phyloP scores from a whole-genome alignment of 2,888 invertebrate species.

The Notodonta ziczac region DNA sequence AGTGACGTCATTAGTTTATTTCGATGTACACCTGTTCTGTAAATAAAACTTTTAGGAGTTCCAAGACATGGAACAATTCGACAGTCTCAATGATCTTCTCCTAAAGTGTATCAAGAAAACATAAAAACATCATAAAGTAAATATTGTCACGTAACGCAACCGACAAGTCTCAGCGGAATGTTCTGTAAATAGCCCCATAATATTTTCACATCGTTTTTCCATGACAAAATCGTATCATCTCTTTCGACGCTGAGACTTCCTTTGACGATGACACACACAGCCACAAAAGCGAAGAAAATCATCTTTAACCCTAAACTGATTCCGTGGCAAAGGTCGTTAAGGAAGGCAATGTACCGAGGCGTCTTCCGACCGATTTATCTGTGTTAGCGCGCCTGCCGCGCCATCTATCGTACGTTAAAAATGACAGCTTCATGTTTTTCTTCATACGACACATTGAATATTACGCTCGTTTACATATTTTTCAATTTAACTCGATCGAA shows the following conservation, averaged over 20 bases:
- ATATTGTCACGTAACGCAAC: not conserved
- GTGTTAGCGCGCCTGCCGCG: conserved; percentile 57
- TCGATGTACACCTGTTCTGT: not conserved
- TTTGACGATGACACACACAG: conserved; percentile 44
- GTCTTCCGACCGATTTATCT: conserved; percentile 78
- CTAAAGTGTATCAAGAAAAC: conserved; percentile 3
- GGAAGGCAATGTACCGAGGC: conserved; percentile 77
- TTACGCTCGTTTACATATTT: conserved; percentile 74
- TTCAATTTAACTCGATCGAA: conserved; percentile 70
- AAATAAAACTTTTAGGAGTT: not conserved
- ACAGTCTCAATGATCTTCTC: not conserved
- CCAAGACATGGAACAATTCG: not conserved
- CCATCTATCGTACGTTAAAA: conserved; percentile 75
- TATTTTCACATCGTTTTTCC: conserved; percentile 21
- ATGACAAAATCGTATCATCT: conserved; percentile 42
- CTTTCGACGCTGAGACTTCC: conserved; percentile 40
- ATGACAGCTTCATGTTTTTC: conserved; percentile 77
- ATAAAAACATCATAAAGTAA: conserved; percentile 2
- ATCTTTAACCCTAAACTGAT: conserved; percentile 79
- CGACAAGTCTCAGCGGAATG: conserved; percentile 14
- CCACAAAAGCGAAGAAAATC: conserved; percentile 60
- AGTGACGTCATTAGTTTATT: conserved; percentile 23
- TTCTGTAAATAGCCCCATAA: conserved; percentile 21
- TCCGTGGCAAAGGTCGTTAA: conserved; percentile 75
- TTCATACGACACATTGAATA: conserved; percentile 70